phyloP scores from a whole-genome alignment of 2,113 vertebrate species.

The Cinclus mexicanus region DNA sequence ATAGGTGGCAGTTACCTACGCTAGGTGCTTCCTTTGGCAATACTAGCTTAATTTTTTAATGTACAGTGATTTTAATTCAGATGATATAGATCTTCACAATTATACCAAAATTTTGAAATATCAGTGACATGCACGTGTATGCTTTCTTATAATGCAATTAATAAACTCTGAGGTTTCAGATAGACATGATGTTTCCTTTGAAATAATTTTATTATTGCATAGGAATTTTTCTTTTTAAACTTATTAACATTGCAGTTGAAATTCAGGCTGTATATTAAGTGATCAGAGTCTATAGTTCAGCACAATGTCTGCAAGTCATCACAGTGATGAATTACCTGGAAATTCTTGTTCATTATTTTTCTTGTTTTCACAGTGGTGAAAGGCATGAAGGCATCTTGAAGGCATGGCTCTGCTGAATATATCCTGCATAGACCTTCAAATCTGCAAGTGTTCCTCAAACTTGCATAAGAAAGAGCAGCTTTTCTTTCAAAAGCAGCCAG shows the following conservation, averaged over 20 bases:
- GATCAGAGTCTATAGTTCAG: not conserved
- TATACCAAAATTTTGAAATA: not conserved
- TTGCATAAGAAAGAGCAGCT: not conserved
- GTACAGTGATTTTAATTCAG: not conserved
- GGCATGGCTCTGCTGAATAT: not conserved
- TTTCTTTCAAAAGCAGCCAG: not conserved
- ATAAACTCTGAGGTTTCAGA: not conserved
- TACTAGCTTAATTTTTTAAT: not conserved
- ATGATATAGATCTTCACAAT: not conserved
- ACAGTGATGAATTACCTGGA: not conserved
- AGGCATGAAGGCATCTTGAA: not conserved
- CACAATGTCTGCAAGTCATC: not conserved
- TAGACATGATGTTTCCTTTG: not conserved
- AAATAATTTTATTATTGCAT: not conserved
- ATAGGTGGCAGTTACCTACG: not conserved
- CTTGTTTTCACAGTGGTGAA: not conserved
- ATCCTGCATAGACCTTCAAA: not conserved
- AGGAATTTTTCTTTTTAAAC: not conserved
- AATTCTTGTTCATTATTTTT: not conserved
- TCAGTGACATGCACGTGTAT: not conserved
- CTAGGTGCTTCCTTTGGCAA: not conserved
- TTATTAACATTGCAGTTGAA: not conserved
- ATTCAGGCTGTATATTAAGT: not conserved
- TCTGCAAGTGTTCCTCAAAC: not conserved
- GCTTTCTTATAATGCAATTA: not conserved